A percentile compares a stretch with the other conserved stretches of the same genome.
Conservation (phyloP, 23 tunicate species). For the Phallusia fumigata region DNA sequence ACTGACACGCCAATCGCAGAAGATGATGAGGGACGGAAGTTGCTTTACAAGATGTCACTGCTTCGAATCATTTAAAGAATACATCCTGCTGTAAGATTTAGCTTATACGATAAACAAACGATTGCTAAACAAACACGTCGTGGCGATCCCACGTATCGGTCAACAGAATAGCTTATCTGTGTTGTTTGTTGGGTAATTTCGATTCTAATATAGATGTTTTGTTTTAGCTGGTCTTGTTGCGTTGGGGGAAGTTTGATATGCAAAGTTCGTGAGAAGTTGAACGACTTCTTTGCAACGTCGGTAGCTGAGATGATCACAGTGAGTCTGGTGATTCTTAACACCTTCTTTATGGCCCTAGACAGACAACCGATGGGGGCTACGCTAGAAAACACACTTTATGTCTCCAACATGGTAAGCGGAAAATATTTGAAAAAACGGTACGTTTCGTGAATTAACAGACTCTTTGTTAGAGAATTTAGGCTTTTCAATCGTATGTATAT, state of each 20-base stretch:
- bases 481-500: too few relatives aligned
- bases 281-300: conserved; percentile 44
- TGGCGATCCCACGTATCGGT: too few relatives aligned
- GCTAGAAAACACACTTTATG: conserved; percentile 19
- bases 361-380: conserved; percentile 48
- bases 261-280: conserved; percentile 37
- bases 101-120: too few relatives aligned
- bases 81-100: conserved; percentile 26
- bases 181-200: neutral
- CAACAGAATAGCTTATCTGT: too few relatives aligned
- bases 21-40: neutral
- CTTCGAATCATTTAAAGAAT: conserved; percentile 13
- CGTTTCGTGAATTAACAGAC: too few relatives aligned
- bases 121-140: too few relatives aligned
- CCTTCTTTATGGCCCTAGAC: conserved; percentile 82
- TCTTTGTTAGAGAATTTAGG: too few relatives aligned
- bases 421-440: too few relatives aligned
- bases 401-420: conserved; percentile 58
- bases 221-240: conserved; percentile 77
- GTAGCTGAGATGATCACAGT: conserved; percentile 83
- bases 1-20: neutral
- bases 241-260: conserved; percentile 54
- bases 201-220: neutral
- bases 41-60: conserved; percentile 14
- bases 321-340: conserved; percentile 66